A percentile compares a stretch with the other conserved stretches of the same genome.
Conservation (phyloP, 1,140 invertebrate species). For the Varroa destructor region DNA sequence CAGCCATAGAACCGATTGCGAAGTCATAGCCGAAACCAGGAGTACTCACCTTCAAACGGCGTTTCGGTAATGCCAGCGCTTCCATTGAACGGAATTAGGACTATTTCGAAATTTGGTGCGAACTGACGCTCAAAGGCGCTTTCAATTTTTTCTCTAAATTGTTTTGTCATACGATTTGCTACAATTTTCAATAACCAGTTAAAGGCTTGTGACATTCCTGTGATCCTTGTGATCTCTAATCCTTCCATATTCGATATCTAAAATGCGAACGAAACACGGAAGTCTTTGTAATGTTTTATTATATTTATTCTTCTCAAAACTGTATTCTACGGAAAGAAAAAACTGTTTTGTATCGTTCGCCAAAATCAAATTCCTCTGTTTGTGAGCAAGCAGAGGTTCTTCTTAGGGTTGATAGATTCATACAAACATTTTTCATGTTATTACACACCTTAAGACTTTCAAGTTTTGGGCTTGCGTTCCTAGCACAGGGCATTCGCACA, state of each 20-base stretch:
- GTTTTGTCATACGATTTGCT: not conserved
- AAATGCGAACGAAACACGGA: not conserved
- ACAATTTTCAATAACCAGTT: slow-evolving; percentile 14
- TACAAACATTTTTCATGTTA: too few species aligned
- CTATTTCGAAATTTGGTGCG: not conserved
- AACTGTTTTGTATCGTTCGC: too few species aligned
- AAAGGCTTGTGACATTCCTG: slow-evolving; percentile 3
- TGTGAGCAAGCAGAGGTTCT: too few species aligned
- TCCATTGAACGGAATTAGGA: not conserved
- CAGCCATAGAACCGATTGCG: not conserved
- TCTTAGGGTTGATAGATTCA: too few species aligned
- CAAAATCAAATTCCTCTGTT: too few species aligned
- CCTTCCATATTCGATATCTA: slow-evolving; percentile 2
- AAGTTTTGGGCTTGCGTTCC: not conserved
- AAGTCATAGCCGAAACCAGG: not conserved
- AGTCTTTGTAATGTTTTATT: not conserved
- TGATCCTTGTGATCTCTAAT: slow-evolving; percentile 5
- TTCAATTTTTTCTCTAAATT: slow-evolving; percentile 9
- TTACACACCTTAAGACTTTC: slow-evolving; percentile 7
- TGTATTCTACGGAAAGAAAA: not conserved
- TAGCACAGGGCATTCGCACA: not conserved
- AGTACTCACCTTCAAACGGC: slow-evolving; percentile 7
- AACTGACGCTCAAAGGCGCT: not conserved
- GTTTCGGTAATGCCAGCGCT: slow-evolving; percentile 7
- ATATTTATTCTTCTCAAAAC: not conserved